These are phyloP conservation scores for Xanthorhoe spadicearia DNA, from an alignment of 2,888 invertebrate genomes.

Conservation along the genomic window DNA sequence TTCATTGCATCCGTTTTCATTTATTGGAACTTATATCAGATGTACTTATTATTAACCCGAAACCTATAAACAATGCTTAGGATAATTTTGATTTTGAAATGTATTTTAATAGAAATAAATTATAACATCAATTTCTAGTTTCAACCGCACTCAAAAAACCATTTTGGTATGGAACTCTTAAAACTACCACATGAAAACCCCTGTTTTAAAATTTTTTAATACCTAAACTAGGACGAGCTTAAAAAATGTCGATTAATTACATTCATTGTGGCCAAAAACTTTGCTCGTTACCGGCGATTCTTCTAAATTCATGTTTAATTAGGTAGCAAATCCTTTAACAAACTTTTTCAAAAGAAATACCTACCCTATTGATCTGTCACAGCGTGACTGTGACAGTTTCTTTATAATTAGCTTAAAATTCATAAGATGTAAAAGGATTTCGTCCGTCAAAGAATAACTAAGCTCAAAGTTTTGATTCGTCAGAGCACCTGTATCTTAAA, in stretches of 20 bases:
- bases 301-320: conserved; percentile 77
- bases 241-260: conserved; percentile 77
- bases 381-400: conserved; percentile 51
- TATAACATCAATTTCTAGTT: no score
- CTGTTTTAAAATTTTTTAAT: conserved; percentile 43
- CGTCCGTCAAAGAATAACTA: conserved; percentile 22
- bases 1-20: conserved; percentile 10
- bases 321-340: conserved; percentile 71
- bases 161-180: no score
- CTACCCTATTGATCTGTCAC: conserved; percentile 73
- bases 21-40: background rate
- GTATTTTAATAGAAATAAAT: no score
- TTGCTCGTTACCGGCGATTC: conserved; percentile 78
- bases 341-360: conserved; percentile 68
- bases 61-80: no score
- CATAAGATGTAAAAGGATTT: conserved; percentile 18
- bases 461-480: conserved; percentile 17
- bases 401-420: conserved; percentile 41
- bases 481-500: conserved; percentile 18
- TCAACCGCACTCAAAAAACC: no score
- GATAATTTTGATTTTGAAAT: no score
- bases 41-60: background rate
- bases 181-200: background rate
- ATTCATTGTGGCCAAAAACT: conserved; percentile 79
- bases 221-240: conserved; percentile 59